phyloP scores from a whole-genome alignment of 2,797 vertebrate genomes.

The Prionace glauca region DNA sequence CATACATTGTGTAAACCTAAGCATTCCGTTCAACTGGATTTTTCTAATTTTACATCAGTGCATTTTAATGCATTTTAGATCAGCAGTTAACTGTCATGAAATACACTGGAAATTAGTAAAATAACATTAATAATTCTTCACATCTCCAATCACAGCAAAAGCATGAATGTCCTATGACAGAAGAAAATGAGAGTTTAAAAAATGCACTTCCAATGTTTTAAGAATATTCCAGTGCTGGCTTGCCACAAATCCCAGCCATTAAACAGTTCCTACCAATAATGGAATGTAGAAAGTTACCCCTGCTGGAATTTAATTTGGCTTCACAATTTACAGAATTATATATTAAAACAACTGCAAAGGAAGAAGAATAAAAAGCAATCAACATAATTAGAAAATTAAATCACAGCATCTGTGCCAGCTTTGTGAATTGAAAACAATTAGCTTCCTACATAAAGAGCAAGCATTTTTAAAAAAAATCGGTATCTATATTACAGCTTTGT shows the following conservation, averaged over 20 bases:
- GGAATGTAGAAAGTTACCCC: slow-evolving; percentile 1
- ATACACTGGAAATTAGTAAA: not conserved
- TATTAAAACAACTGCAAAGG: slow-evolving; percentile 22
- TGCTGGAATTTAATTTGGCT: slow-evolving; percentile 37
- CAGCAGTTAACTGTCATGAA: not conserved
- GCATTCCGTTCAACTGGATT: not conserved
- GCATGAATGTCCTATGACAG: not conserved
- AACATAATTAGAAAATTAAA: slow-evolving; percentile 35
- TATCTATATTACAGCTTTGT: slow-evolving; percentile 34
- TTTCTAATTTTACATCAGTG: not conserved
- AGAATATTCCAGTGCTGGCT: not conserved
- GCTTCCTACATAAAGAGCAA: slow-evolving; percentile 27
- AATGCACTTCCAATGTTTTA: not conserved
- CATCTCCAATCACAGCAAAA: not conserved
- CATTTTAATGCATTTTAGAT: not conserved
- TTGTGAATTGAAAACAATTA: slow-evolving; percentile 36
- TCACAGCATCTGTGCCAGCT: slow-evolving; percentile 31
- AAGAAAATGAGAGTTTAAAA: slow-evolving; percentile 7
- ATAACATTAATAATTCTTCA: not conserved
- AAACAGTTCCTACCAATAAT: slow-evolving; percentile 31
- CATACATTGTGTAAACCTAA: not conserved
- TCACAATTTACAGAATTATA: slow-evolving; percentile 3
- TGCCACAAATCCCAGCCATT: slow-evolving; percentile 25
- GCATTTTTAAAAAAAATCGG: slow-evolving; percentile 4
- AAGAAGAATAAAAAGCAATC: slow-evolving; percentile 29